These are phyloP conservation scores for Lithobates sylvaticus DNA, from an alignment of 2,797 vertebrate species.

Conservation along the genomic window DNA sequence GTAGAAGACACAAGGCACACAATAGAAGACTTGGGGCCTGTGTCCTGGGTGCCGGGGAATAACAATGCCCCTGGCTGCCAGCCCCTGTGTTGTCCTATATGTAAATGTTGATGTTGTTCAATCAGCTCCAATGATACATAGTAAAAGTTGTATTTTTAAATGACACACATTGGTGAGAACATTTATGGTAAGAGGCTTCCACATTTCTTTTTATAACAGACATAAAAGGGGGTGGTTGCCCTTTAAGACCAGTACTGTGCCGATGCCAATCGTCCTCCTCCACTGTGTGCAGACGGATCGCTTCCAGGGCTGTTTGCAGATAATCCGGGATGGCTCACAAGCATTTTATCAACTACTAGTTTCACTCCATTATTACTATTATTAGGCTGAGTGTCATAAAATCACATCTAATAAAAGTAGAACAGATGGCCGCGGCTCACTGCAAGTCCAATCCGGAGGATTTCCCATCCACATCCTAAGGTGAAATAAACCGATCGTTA, in stretches of 20 bases:
- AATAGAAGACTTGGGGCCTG: too few relatives aligned
- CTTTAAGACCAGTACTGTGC: background rate
- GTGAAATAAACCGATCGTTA: background rate
- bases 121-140: too few relatives aligned
- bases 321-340: background rate
- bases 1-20: too few relatives aligned
- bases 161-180: background rate
- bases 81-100: too few relatives aligned
- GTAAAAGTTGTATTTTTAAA: too few relatives aligned
- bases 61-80: too few relatives aligned
- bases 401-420: conserved; percentile 5
- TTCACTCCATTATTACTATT: background rate
- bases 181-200: background rate
- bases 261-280: background rate
- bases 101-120: too few relatives aligned
- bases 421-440: conserved; percentile 1
- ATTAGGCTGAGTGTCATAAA: conserved; percentile 3
- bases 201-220: background rate
- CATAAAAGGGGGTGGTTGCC: background rate
- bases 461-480: background rate
- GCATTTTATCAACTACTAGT: conserved; percentile 12
- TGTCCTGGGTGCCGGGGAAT: too few relatives aligned
- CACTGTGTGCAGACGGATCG: background rate
- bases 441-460: too few relatives aligned
- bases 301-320: background rate